phyloP scores from a whole-genome alignment of 2,113 vertebrate species.

The Passer montanus region DNA sequence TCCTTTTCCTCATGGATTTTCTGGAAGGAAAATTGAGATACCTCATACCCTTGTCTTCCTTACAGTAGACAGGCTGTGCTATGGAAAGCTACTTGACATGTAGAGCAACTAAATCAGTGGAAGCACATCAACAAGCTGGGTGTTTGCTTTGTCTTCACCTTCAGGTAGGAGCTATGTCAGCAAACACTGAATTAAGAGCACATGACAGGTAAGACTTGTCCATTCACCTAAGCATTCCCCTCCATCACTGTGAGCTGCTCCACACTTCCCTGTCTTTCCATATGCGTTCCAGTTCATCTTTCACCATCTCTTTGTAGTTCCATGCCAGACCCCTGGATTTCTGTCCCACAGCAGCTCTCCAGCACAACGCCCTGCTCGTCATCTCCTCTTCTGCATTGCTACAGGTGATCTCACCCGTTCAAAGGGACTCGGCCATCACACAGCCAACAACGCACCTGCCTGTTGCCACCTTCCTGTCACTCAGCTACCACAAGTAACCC shows the following conservation, averaged over 20 bases:
- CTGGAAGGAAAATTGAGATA: not conserved
- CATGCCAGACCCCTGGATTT: not conserved
- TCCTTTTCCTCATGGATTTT: not conserved
- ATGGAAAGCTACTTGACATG: not conserved
- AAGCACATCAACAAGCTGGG: not conserved
- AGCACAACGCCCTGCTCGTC: not conserved
- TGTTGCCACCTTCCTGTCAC: not conserved
- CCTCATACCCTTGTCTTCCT: rapidly evolving
- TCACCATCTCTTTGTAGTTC: not conserved
- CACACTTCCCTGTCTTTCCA: not conserved
- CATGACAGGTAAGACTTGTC: not conserved
- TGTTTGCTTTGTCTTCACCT: not conserved
- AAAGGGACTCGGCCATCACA: not conserved
- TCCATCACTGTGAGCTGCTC: not conserved
- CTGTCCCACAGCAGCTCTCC: not conserved
- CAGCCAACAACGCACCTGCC: not conserved
- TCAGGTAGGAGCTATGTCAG: not conserved
- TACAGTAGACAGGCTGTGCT: not conserved
- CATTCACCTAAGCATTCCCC: not conserved
- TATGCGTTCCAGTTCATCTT: rapidly evolving
- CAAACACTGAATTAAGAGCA: not conserved
- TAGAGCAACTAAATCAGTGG: not conserved
- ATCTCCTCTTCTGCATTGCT: not conserved
- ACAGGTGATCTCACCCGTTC: not conserved
- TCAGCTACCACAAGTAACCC: not conserved